Base-by-base conservation (phyloP, 2,888 invertebrate genomes). In the Caenorhabditis sp. region DNA sequence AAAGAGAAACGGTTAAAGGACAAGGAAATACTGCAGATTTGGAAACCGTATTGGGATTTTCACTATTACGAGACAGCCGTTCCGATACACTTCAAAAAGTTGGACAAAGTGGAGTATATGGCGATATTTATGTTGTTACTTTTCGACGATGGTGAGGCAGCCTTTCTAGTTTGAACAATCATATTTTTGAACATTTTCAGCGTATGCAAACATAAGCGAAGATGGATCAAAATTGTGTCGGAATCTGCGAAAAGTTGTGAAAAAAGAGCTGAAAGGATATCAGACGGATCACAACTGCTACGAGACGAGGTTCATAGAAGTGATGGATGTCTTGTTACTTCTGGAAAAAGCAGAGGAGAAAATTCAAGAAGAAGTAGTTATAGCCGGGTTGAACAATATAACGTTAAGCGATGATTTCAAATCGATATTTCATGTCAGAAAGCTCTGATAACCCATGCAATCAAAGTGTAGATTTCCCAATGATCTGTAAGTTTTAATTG, bases 271-370 rank as follows among this genome's bases (percentile, higher is more conserved):
- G 22, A 59, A 51, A 31, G 68, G 68, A 12, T 76, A 76, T 51
- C 68, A 68, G 19, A 59, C 51, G 0, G 76, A 76, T n/a, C 59
- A 68, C 10, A 68, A 76, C n/a, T 31, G 58, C 19, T n/a, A 16
- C 16, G 76, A 76, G 26, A 26, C 3, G 10, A 35, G 76, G 0
- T 76, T 76, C 26, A 41, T 68, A 26, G 68, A 68, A 28, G 44
- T 51, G 14, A 26, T 75, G 31, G 75, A 76, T 22, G 58, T 26
- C n/a, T 41, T 76, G 26, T n/a, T 38, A 22, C 8, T 76, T 2
- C 16, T 76, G n/a, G 76, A 76, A 26, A 76, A 68, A 22, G 76
- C 68, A 2, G 76, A 76, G 14, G 26, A 59, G 16, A 76, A 76
- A 38, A 68, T 76, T 10, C 49, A 59, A 12, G 68, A 59, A 44